Percentiles rank a stretch among this genome's conserved stretches.
phyloP scores from a whole-genome alignment of 2,113 vertebrate species.

The Circaetus cinerascens region DNA sequence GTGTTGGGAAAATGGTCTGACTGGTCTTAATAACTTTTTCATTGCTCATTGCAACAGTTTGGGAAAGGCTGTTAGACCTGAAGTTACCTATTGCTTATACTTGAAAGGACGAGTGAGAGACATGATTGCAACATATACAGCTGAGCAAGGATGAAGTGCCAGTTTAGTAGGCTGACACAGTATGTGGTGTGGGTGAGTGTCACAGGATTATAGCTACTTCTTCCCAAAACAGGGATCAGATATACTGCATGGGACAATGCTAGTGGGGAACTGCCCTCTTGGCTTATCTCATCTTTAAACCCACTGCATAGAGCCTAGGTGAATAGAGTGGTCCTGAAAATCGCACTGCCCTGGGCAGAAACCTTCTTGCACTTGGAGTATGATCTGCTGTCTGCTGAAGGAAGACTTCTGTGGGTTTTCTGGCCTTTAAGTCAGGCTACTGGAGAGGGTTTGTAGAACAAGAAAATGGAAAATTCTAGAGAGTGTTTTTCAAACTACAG shows the following conservation, averaged over 20 bases:
- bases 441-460: not conserved
- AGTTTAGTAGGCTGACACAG: not conserved
- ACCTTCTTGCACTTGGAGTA: not conserved
- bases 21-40: not conserved
- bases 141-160: not conserved
- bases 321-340: not conserved
- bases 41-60: not conserved
- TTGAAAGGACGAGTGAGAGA: not conserved
- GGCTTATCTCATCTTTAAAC: not conserved
- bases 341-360: not conserved
- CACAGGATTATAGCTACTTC: not conserved
- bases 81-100: not conserved
- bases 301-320: not conserved
- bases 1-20: not conserved
- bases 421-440: not conserved
- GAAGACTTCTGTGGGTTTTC: not conserved
- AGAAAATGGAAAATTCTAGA: not conserved
- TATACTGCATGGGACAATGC: not conserved
- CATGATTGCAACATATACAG: not conserved
- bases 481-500: not conserved
- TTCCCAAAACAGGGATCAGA: not conserved
- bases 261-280: not conserved
- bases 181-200: not conserved
- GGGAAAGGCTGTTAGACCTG: not conserved
- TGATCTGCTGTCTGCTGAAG: not conserved